Evolutionary conservation across 2,113 vertebrate genomes (phyloP).

Genomic region (Pitta sordida): DNA sequence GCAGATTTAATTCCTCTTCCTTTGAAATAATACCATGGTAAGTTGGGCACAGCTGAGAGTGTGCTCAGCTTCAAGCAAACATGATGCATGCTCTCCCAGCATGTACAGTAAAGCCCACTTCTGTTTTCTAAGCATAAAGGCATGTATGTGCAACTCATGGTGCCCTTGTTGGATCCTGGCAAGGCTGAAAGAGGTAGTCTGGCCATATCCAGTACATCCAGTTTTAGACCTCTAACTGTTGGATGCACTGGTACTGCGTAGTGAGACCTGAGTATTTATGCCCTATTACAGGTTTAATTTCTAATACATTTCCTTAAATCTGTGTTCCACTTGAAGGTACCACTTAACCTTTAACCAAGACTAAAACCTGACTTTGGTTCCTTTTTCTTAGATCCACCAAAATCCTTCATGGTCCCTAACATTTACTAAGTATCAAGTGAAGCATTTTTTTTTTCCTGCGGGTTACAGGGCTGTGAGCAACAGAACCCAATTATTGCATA

Average conservation of each 20-base stretch:
- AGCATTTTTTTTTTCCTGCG: background rate
- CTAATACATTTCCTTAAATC: background rate
- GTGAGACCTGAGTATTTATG: background rate
- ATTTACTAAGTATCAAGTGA: background rate
- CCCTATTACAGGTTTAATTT: background rate
- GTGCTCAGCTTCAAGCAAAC: background rate
- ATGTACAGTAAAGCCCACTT: background rate
- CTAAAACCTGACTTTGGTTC: background rate
- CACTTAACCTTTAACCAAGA: background rate
- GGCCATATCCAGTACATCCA: background rate
- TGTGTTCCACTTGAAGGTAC: background rate
- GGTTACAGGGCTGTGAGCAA: background rate
- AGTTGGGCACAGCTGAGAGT: background rate
- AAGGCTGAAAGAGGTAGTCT: background rate
- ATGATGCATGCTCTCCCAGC: rapidly evolving
- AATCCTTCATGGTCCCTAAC: background rate
- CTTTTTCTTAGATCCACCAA: background rate
- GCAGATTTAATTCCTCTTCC: background rate
- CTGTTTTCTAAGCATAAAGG: background rate
- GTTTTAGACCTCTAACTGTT: background rate
- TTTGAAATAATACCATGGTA: rapidly evolving
- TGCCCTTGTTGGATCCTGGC: background rate
- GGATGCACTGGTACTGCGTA: background rate
- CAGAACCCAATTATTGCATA: background rate
- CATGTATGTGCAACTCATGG: rapidly evolving